Base-by-base conservation (phyloP, 2,797 vertebrate species). In the Microcaecilia unicolor region DNA sequence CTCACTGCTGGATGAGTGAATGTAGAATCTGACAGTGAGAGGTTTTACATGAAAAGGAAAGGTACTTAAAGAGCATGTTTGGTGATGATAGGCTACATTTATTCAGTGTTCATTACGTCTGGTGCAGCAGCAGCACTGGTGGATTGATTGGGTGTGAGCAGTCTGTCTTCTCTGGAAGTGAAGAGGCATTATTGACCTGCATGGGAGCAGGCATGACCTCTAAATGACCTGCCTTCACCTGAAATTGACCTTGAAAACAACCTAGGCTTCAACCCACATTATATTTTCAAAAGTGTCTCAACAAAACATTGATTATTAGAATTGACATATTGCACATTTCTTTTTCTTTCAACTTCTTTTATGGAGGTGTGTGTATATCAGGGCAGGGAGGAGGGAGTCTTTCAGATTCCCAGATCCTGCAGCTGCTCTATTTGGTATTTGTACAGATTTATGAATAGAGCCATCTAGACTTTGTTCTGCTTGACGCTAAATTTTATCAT, bases 31-130 rank as follows among this genome's bases (percentile, higher is more conserved):
- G 91, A 93, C 91, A 93, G 88, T 78, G 18, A 79, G 78, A 90
- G 91, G 90, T 90, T 98, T 97, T 95, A 94, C 92, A 97, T 93
- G 89, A 91, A 93, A 92, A 91, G 88, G 78, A 84, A 93, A 92
- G 90, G 89, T 87, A 90, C 83, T 90, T 91, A 83, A 91, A 93
- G 93, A 90, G 83, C 84, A 84, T 91, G 89, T 93, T 93, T 91
- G 90, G 87, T 86, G 91, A 92, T 96, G 90, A 89, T 89, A 89
- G 84, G 78, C 80, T 91, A 92, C 88, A 89, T 94, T 93, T 83
- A 93, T 93, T 81, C 81, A 70, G 72, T 78, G 93, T 92, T 90
- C 86, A 87, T 76, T 63, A 69, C 76, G 15, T 75, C 55, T 58
- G 68, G 83, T 83, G 81, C 76, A 70, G 64, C 76, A 53, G 74